Base-by-base conservation (phyloP, 2,113 vertebrate genomes). In the Sander vitreus region DNA sequence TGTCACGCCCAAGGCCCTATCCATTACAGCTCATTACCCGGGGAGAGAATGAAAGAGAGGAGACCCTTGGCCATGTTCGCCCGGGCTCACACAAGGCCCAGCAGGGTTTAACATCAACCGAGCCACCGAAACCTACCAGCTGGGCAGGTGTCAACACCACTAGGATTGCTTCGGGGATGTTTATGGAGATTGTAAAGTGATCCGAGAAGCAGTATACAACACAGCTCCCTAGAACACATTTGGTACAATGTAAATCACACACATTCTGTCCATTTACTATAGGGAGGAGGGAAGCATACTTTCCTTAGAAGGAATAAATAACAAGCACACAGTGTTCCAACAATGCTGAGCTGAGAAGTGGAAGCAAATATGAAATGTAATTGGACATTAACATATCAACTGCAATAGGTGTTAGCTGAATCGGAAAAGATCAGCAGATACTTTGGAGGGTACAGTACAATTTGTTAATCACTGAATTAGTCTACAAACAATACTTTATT, bases 1-100 rank as follows among this genome's bases (percentile, higher is more conserved):
- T 39, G 80, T 91, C 93, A 93, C 89, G 82, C 86, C 83, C 78
- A n/a, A 77, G 81, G 89, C 81, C 84, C 83, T 67, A 88, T 94
- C 90, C 92, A 93, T 93, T 93, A 93, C 84, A 89, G 88, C 88
- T 93, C 88, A 91, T 94, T 93, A 91, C 84, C 83, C 81, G 3
- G 59, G 70, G 84, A 90, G 80, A 53, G 85, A 90, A 87, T 78
- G 80, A 90, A 87, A 89, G 84, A 85, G 81, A 83, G 79, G 58
- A 84, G 89, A 86, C 90, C 86, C 80, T 81, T 54, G 78, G 86
- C 83, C 84, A 65, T 2, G 71, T 76, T 74, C 19, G 59, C 77
- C 18, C 13, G 5, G 15, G 69, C 88, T 85, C 79, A 79, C 78
- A 78, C 73, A 80, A 76, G 66, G 65, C 83, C 71, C 80, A 75